Evolutionary conservation across 2,888 invertebrate species (phyloP), one percentile per base, ranked within the genome.

Genomic region (Myopa testacea): DNA sequence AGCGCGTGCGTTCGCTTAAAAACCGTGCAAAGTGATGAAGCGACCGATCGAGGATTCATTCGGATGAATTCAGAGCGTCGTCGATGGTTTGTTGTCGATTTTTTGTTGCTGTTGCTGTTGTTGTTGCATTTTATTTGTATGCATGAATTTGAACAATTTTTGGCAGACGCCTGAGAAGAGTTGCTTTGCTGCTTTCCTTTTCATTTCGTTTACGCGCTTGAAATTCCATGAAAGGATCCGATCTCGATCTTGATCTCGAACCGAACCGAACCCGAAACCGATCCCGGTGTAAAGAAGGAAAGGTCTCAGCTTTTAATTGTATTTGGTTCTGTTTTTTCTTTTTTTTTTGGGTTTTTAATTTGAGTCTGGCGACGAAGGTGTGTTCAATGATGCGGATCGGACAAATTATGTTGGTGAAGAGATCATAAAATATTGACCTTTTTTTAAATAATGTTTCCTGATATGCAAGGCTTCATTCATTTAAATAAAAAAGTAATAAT

Each of bases 171-270:
- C 68, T 69, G 40, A 16, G 45, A 45, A 16, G 45, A 45, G 45
- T 8, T 3, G 45, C 45, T n/a, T n/a, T 40, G 40, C 40, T 8
- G 69, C 69, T 69, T 69, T 69, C 50, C 69, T 69, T 69, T 69
- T 69, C 69, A 69, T 69, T 69, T 50, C 4, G 69, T 40, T 45
- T 45, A 45, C 6, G 50, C 10, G 7, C 60, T 19, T 71, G 12
- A 10, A 71, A 71, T 71, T 71, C 71, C 71, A 60, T 67, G 34
- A 71, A 71, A 60, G 71, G 71, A 71, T 71, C 60, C 14, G 45
- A 45, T 45, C 45, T 45, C 45, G 45, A 45, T 45, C 45, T 38
- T 40, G 45, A 45, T 45, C 4, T 45, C 45, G 45, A 45, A 8
- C 45, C 45, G 45, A 45, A 8, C 45, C 45, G 10, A 45, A 45